Conservation (phyloP, 2,888 invertebrate species). For the Drosophila ezoana region DNA sequence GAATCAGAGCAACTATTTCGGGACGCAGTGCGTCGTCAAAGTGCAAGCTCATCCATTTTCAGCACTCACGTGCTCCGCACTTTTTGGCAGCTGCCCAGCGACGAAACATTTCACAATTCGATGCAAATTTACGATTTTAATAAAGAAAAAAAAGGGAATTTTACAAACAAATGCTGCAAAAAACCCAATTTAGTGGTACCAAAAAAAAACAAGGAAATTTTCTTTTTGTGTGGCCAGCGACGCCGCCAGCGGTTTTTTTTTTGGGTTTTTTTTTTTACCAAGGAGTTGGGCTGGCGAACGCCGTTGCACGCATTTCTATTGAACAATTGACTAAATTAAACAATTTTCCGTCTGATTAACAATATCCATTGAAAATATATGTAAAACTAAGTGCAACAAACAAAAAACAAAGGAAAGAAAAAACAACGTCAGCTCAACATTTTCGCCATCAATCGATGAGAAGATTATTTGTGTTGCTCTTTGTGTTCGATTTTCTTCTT, state of each 20-base stretch:
- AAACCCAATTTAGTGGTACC: too few species aligned
- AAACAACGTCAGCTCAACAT: constrained; percentile 49
- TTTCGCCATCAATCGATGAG: constrained; percentile 38
- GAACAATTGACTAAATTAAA: constrained; percentile 67
- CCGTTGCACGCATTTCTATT: constrained; percentile 30
- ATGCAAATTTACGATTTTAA: constrained; percentile 16
- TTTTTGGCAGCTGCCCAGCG: constrained; percentile 9
- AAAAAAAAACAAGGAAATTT: background rate
- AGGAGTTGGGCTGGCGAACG: constrained; percentile 11
- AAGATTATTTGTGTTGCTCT: constrained; percentile 17
- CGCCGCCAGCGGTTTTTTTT: constrained; percentile 14
- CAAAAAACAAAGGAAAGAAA: constrained; percentile 6
- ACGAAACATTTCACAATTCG: constrained; percentile 50
- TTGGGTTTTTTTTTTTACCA: background rate
- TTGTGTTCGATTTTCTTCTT: background rate
- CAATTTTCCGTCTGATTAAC: constrained; percentile 52
- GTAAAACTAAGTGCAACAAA: constrained; percentile 46
- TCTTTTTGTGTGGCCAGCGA: constrained; percentile 36
- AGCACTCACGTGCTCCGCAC: constrained; percentile 36
- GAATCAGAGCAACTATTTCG: constrained; percentile 49
- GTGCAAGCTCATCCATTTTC: constrained; percentile 46
- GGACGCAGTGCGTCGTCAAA: constrained; percentile 42
- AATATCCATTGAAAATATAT: constrained; percentile 43
- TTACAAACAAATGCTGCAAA: too few species aligned
- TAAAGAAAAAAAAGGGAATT: background rate